Evolutionary conservation across 2,113 vertebrate species (phyloP), one percentile per base, ranked within the genome.

Genomic region (Notechis scutatus): DNA sequence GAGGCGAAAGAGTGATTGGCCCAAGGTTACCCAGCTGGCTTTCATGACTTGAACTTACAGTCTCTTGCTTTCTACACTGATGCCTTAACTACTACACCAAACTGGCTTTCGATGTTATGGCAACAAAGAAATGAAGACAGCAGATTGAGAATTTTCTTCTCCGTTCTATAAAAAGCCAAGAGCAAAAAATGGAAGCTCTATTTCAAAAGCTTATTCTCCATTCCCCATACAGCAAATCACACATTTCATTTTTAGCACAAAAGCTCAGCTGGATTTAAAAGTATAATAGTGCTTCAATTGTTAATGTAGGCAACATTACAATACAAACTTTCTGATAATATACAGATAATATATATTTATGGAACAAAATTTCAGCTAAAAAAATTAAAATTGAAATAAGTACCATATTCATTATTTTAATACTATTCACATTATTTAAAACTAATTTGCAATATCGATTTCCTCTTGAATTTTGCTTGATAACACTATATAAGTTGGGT

Each of bases 401-500:
- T 85, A 59, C 23, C 45, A 93, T 29, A 1, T 39, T 91, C 94
- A 29, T 57, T 94, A 91, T 91, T 96, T 96, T 94, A 95, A 95
- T 89, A 92, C 93, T 91, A 93, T 93, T 94, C 89, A 86, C 34
- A 95, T 85, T 42, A 92, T 96, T 95, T 96, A 94, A 92, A 95
- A 95, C 92, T 45, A 42, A 89, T 34, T 56, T 88, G 90, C 59
- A 87, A 90, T 39, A 92, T 74, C 94, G 92, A 89, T 91, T 95
- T 93, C 9, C 29, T 93, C 85, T 87, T 7, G 94, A 96, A 93
- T 95, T 94, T 94, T 95, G 92, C 93, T 96, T 95, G 92, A 94
- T 86, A 54, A 89, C 81, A 93, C 90, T 96, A 90, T 96, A 29
- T 94, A 96, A 96, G 86, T 94, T 90, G 93, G 95, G 96, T 96